A percentile compares a stretch with the other conserved stretches of the same genome.
phyloP scores from a whole-genome alignment of 2,113 vertebrate species.

The Daubentonia madagascariensis region DNA sequence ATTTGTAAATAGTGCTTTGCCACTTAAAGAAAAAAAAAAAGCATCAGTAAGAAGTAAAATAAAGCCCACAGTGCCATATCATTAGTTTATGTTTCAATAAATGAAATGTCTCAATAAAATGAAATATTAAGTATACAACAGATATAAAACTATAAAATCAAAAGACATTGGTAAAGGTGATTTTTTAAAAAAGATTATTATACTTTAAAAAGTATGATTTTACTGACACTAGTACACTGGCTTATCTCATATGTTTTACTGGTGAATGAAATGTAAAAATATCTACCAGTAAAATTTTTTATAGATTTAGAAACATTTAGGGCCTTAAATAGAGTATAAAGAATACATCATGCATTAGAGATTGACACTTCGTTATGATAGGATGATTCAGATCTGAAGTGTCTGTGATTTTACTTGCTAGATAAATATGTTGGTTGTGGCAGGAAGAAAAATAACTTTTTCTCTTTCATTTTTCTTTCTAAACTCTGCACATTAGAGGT shows the following conservation, averaged over 20 bases:
- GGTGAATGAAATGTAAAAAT: neutral
- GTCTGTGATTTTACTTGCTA: neutral
- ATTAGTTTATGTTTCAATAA: constrained; percentile 27
- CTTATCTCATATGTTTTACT: neutral
- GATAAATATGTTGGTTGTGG: neutral
- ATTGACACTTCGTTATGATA: neutral
- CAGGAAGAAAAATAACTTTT: neutral
- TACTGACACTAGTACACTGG: neutral
- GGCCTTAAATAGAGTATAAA: neutral
- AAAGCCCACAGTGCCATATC: neutral
- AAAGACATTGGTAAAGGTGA: neutral
- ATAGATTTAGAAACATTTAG: neutral
- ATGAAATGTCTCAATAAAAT: neutral
- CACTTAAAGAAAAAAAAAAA: neutral
- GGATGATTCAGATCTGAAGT: neutral
- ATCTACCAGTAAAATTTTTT: neutral
- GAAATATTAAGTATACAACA: neutral
- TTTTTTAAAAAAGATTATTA: neutral
- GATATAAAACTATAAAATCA: neutral
- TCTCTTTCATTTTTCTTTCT: constrained; percentile 11
- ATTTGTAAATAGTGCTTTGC: neutral
- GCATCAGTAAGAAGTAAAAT: neutral
- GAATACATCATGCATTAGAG: neutral
- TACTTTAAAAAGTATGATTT: neutral
- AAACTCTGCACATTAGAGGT: neutral